Conservation (phyloP, 2,888 invertebrate genomes). For the Allygus modestus region DNA sequence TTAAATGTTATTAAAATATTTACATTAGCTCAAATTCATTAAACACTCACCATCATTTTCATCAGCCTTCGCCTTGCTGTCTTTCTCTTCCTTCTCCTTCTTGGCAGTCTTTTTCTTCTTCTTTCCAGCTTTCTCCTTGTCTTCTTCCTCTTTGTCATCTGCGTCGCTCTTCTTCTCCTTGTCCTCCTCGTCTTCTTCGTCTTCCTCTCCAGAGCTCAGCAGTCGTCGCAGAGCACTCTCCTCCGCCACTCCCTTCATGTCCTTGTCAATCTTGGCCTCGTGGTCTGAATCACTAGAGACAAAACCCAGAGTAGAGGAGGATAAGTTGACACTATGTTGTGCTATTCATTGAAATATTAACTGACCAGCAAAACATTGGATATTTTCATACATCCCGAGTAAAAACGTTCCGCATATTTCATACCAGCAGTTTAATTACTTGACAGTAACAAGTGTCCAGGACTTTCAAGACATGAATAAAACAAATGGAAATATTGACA, state of each 20-base stretch:
- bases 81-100: conserved; percentile 62
- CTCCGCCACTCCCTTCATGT: conserved; percentile 93
- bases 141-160: conserved; percentile 74
- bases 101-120: conserved; percentile 81
- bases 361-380: too few relatives aligned
- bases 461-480: too few relatives aligned
- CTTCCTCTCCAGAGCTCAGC: conserved; percentile 91
- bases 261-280: conserved; percentile 87
- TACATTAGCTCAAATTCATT: too few relatives aligned
- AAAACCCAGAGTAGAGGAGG: conserved; percentile 50
- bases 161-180: conserved; percentile 76
- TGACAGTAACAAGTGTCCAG: too few relatives aligned
- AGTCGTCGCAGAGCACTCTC: conserved; percentile 92
- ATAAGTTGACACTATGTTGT: too few relatives aligned
- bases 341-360: too few relatives aligned
- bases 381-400: not conserved
- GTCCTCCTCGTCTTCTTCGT: conserved; percentile 90
- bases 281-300: conserved; percentile 82
- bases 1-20: too few relatives aligned
- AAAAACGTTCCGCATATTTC: too few relatives aligned
- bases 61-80: conserved; percentile 50
- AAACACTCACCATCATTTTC: conserved; percentile 74
- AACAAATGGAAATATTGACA: too few relatives aligned
- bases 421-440: too few relatives aligned
- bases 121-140: conserved; percentile 75